Evolutionary conservation across 2,113 vertebrate species (phyloP).

Genomic region (Brachyhypopomus gauderio): DNA sequence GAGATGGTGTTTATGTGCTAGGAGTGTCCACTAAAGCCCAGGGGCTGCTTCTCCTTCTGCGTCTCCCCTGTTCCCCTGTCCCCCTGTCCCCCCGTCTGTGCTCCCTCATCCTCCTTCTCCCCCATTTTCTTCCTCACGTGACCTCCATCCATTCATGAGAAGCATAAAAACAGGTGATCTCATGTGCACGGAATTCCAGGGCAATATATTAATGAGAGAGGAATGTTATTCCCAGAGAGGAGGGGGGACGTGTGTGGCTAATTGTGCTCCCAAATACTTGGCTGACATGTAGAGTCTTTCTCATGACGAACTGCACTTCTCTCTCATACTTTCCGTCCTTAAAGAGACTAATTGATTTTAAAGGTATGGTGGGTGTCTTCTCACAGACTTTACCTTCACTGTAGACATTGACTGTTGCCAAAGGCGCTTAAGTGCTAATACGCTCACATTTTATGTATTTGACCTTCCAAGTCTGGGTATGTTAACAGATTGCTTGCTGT

Average conservation of each 20-base stretch:
- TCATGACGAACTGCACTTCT: constrained; percentile 45
- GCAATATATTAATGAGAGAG: constrained; percentile 55
- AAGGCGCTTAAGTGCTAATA: constrained; percentile 39
- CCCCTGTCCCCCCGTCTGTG: not conserved
- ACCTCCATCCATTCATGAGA: no score
- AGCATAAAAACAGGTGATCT: constrained; percentile 66
- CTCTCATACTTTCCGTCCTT: constrained; percentile 60
- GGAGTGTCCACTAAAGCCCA: constrained; percentile 15
- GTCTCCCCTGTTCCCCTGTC: not conserved
- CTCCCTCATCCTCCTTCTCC: not conserved
- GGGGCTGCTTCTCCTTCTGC: not conserved
- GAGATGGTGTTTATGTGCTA: not conserved
- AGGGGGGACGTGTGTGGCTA: constrained; percentile 63
- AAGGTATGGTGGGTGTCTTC: constrained; percentile 60
- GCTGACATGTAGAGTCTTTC: constrained; percentile 50
- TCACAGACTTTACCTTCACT: constrained; percentile 56
- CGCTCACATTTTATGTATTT: constrained; percentile 46
- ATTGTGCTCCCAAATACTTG: constrained; percentile 57
- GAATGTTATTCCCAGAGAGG: constrained; percentile 58
- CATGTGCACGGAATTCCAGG: constrained; percentile 53
- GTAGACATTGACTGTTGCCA: constrained; percentile 34
- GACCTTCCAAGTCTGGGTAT: constrained; percentile 43
- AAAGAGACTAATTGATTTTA: constrained; percentile 55
- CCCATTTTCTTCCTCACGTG: not conserved
- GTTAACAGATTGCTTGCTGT: constrained; percentile 13